phyloP scores from a whole-genome alignment of 2,888 invertebrate species.

The Pachymerium ferrugineum region DNA sequence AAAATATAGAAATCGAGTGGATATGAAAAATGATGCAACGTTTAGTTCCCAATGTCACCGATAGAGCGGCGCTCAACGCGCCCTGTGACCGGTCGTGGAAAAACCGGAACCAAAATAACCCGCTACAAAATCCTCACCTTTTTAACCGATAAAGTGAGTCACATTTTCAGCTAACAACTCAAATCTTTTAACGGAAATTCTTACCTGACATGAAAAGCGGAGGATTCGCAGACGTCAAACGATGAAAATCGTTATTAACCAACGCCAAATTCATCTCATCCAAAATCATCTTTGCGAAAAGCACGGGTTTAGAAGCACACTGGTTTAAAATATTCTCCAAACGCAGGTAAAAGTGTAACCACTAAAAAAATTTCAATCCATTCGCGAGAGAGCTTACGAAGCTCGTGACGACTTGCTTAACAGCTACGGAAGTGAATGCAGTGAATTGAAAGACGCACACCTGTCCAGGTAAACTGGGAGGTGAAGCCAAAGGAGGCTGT shows the following conservation, averaged over 20 bases:
- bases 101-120: not conserved
- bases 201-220: not conserved
- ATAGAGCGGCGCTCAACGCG: not conserved
- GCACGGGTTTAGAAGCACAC: too few relatives aligned
- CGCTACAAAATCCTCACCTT: too few relatives aligned
- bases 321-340: not conserved
- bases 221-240: not conserved
- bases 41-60: not conserved
- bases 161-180: too few relatives aligned
- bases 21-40: not conserved
- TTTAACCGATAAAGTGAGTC: too few relatives aligned
- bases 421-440: constrained; percentile 29
- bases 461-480: constrained; percentile 30
- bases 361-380: not conserved
- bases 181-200: not conserved
- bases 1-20: not conserved
- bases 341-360: not conserved
- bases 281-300: not conserved
- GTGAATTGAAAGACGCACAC: not conserved
- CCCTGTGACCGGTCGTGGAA: not conserved
- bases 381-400: not conserved
- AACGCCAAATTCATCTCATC: not conserved
- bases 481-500: constrained; percentile 30
- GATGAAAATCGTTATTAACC: not conserved
- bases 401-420: not conserved